phyloP scores from a whole-genome alignment of 2,888 invertebrate genomes.

The Drosophila rellima region DNA sequence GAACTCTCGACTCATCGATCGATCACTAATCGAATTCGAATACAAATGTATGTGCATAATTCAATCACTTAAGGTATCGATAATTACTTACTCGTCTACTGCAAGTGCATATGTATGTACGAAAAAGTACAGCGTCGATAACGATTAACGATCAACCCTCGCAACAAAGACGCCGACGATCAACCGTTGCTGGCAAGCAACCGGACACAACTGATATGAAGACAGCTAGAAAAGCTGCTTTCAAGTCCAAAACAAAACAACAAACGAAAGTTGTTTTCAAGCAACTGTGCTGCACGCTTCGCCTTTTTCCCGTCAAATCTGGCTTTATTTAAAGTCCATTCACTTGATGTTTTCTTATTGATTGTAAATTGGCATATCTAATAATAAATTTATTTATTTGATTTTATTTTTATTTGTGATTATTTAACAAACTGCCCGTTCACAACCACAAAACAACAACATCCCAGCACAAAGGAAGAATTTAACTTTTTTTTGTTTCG shows the following conservation, averaged over 20 bases:
- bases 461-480: too few species aligned
- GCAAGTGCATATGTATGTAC: constrained; percentile 13
- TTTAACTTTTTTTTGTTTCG: too few species aligned
- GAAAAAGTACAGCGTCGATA: constrained; percentile 15
- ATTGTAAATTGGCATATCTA: too few species aligned
- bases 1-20: constrained; percentile 24
- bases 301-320: too few species aligned
- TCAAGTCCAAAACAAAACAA: constrained; percentile 12
- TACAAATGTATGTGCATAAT: constrained; percentile 1
- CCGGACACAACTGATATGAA: constrained; percentile 46
- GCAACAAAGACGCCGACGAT: background rate
- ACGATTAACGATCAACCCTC: background rate
- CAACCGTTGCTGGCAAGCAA: constrained; percentile 47
- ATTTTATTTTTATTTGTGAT: too few species aligned
- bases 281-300: too few species aligned
- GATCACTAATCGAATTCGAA: background rate
- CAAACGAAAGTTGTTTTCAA: constrained; percentile 35
- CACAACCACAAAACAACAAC: too few species aligned
- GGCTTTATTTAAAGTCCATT: too few species aligned
- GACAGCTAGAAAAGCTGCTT: constrained; percentile 44
- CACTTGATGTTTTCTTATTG: too few species aligned
- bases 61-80: constrained; percentile 9
- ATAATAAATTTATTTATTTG: too few species aligned
- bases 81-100: constrained; percentile 19
- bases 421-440: too few species aligned